Evolutionary conservation across 1,140 invertebrate genomes (phyloP).

Genomic region (Copidosoma floridanum): DNA sequence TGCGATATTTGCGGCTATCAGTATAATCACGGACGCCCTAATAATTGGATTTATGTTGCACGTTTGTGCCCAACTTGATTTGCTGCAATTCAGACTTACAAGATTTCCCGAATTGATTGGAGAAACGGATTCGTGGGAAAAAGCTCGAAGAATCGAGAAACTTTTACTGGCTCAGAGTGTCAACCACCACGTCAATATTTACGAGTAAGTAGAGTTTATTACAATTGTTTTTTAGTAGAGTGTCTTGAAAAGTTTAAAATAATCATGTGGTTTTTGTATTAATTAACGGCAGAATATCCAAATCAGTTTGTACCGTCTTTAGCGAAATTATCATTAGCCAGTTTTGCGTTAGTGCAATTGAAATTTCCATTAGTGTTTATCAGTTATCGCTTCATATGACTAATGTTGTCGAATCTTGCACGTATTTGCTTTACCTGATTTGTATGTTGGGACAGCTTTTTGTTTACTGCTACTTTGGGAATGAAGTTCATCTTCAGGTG

Average conservation of each 20-base stretch:
- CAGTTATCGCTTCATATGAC: not conserved
- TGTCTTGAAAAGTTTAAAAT: not conserved
- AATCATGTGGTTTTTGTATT: not conserved
- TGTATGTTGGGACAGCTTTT: not conserved
- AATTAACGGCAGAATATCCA: constrained; percentile 8
- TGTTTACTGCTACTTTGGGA: not conserved
- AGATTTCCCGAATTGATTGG: too few relatives aligned
- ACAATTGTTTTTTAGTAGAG: not conserved
- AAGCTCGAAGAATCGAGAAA: too few relatives aligned
- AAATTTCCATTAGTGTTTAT: not conserved
- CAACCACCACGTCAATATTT: not conserved
- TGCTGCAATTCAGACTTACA: not conserved
- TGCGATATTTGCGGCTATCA: not conserved
- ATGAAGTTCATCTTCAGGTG: not conserved
- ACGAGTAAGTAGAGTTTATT: not conserved
- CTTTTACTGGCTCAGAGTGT: not conserved
- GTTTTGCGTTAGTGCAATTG: not conserved
- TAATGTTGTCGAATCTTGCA: not conserved
- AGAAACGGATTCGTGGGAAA: too few relatives aligned
- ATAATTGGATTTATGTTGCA: constrained; percentile 13
- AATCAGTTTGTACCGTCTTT: not conserved
- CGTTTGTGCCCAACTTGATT: not conserved
- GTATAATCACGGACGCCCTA: not conserved
- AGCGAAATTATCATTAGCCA: not conserved
- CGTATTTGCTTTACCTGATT: not conserved